Evolutionary conservation across 2,888 invertebrate species (phyloP), one percentile per base, ranked within the genome.

Genomic region (Pinctada fucata): DNA sequence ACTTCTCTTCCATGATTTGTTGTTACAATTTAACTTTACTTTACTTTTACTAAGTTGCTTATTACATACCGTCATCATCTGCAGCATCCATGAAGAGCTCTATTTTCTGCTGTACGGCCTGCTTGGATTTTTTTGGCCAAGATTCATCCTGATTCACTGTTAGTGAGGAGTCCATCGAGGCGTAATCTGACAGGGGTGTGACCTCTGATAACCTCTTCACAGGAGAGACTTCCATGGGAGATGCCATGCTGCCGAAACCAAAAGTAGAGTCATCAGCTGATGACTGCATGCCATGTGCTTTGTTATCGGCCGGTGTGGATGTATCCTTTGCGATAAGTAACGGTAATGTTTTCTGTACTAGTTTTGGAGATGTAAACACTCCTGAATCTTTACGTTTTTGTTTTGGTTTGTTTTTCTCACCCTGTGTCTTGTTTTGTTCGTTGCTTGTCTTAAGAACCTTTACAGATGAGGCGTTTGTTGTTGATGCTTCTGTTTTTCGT

Each of bases 101-200:
- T 47, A 74, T 65, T 48, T 48, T 66, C 50, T 58, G 52, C 5
- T 48, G 71, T 71, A 13, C 64, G 63, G 6, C 45, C 16, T 13
- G 48, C 50, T 13, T 65, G 16, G 50, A 65, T 45, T 48, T 63
- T 63, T 47, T 58, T 10, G 31, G 58, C 58, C 45, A 47, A 69
- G 69, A 73, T 49, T 72, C 73, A 49, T 70, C 66, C 64, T 65
- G 71, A 31, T 68, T 51, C 52, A 70, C 51, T 49, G 49, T 31
- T 58, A 47, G 69, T n/a, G 76, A 76, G 3, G 77, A 77, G 48
- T 80, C 78, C 80, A 80, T 80, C 4, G 80, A 80, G 45, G 72
- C 80, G 72, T 80, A 80, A 52, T 80, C 80, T 2, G 80, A 80
- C 10, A 80, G 63, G 4, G 80, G 80, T 0, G 80, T 80, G 6